Percentiles rank a stretch among this genome's conserved stretches.
phyloP scores from a whole-genome alignment of 2,113 vertebrate species.

The Cryptotis parvus region DNA sequence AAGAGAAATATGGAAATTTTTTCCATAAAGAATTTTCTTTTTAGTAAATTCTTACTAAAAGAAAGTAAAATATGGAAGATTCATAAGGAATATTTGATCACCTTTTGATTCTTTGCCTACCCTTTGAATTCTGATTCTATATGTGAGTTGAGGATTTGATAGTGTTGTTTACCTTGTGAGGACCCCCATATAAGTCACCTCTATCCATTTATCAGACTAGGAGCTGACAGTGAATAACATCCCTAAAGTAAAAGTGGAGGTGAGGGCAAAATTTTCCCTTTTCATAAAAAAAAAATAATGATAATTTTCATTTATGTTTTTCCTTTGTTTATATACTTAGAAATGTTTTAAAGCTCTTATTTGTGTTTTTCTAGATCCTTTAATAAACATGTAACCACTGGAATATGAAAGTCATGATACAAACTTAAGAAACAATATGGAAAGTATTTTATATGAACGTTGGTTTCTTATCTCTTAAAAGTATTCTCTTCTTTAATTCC shows the following conservation, averaged over 20 bases:
- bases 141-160: neutral
- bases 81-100: neutral
- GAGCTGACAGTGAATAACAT: neutral
- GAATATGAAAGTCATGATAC: neutral
- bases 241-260: neutral
- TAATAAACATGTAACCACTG: neutral
- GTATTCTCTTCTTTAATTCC: neutral
- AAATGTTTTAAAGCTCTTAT: neutral
- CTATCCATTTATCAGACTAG: neutral
- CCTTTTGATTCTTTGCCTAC: neutral
- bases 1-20: too few species aligned
- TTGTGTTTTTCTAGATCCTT: neutral
- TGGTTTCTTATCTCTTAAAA: neutral
- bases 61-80: conserved; percentile 49
- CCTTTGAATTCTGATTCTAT: neutral
- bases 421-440: neutral
- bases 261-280: neutral
- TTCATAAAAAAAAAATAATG: neutral
- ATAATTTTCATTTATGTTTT: conserved; percentile 11
- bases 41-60: too few species aligned
- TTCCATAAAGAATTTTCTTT: too few species aligned
- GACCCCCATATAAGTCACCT: neutral
- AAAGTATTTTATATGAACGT: neutral
- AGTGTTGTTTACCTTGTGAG: neutral
- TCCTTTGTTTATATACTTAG: conserved; percentile 4